These are phyloP conservation scores for Polydrusus cervinus DNA, from an alignment of 2,888 invertebrate genomes.

Conservation along the genomic window DNA sequence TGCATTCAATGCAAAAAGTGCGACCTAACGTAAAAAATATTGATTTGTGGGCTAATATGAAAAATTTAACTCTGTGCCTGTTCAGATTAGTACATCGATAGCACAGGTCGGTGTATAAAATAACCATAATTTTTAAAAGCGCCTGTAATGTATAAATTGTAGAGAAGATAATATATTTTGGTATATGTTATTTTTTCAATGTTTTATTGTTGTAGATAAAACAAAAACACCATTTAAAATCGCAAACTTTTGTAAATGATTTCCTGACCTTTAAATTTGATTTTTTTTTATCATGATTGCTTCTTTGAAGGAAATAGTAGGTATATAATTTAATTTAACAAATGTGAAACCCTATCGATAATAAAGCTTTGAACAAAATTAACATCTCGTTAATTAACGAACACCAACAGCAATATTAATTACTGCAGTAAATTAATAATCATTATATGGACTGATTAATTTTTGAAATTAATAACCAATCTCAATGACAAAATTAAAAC, in stretches of 20 bases:
- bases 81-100: constrained; percentile 33
- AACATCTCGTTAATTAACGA: not conserved
- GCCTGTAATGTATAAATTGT: not conserved
- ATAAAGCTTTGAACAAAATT: constrained; percentile 6
- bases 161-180: not conserved
- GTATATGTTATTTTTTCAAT: too few relatives aligned
- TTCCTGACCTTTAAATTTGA: too few relatives aligned
- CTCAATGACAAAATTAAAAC: not conserved
- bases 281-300: not conserved
- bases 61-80: constrained; percentile 57
- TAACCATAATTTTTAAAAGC: constrained; percentile 5
- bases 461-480: not conserved
- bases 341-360: not conserved
- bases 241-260: too few relatives aligned
- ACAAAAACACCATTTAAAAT: too few relatives aligned
- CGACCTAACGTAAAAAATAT: constrained; percentile 58
- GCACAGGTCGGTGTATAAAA: constrained; percentile 16
- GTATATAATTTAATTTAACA: not conserved
- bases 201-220: too few relatives aligned
- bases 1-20: constrained; percentile 63
- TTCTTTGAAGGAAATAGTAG: not conserved
- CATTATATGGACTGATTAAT: constrained; percentile 3
- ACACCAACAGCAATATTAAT: not conserved
- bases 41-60: constrained; percentile 63
- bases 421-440: constrained; percentile 1